These are phyloP conservation scores for Sphaerophoria rueppellii DNA, from an alignment of 2,888 invertebrate species.

Conservation along the genomic window DNA sequence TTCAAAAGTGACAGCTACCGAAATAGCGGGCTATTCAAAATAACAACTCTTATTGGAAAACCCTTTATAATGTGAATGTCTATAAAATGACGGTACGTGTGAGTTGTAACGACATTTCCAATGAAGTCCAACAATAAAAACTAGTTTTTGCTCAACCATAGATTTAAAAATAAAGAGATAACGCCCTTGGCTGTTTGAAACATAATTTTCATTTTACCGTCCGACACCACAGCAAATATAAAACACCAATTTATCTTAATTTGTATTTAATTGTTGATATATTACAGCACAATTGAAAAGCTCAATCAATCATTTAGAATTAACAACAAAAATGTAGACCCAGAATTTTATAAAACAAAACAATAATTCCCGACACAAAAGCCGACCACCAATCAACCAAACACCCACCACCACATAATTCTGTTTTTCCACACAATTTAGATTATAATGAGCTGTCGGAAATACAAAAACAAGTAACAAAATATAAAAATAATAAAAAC, in stretches of 20 bases:
- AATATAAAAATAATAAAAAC: not conserved
- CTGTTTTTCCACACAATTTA: not conserved
- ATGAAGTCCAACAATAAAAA: too few relatives aligned
- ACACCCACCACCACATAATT: conserved; percentile 10
- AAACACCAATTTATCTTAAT: conserved; percentile 45
- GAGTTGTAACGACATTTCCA: too few relatives aligned
- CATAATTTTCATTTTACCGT: conserved; percentile 20
- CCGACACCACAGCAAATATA: not conserved
- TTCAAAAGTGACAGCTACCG: too few relatives aligned
- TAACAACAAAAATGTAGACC: conserved; percentile 32
- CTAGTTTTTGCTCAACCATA: too few relatives aligned
- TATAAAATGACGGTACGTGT: too few relatives aligned
- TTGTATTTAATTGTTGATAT: conserved; percentile 46
- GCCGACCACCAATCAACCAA: not conserved
- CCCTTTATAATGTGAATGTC: too few relatives aligned
- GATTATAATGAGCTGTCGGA: not conserved
- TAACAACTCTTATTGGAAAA: too few relatives aligned
- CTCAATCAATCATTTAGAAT: conserved; percentile 45
- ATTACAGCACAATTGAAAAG: conserved; percentile 29
- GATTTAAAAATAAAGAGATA: not conserved
- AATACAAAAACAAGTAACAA: not conserved
- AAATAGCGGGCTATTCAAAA: too few relatives aligned
- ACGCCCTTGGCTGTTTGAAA: not conserved
- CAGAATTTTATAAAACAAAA: not conserved
- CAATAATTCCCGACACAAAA: conserved; percentile 36